Conservation (phyloP, 2,888 invertebrate genomes). For the Pseudococcus jackbeardsleyi region DNA sequence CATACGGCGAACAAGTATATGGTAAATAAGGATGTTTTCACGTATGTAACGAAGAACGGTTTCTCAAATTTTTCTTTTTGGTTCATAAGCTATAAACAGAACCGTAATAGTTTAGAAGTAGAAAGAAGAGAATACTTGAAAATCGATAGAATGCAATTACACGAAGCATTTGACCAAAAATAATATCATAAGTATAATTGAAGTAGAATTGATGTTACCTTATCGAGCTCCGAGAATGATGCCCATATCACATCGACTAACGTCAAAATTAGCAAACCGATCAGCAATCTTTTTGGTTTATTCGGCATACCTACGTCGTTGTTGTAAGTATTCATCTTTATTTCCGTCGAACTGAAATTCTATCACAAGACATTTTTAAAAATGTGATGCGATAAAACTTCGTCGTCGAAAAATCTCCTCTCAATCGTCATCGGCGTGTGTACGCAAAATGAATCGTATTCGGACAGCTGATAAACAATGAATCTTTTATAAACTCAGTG, state of each 20-base stretch:
- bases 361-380: background rate
- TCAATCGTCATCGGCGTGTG: background rate
- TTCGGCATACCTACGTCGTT: conserved; percentile 71
- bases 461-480: conserved; percentile 9
- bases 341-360: conserved; percentile 17
- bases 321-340: background rate
- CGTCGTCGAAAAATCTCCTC: background rate
- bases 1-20: conserved; percentile 80
- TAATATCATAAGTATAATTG: background rate
- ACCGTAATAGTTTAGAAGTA: background rate
- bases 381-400: background rate
- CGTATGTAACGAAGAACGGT: conserved; percentile 95
- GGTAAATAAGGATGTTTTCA: conserved; percentile 94
- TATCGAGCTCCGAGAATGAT: conserved; percentile 92
- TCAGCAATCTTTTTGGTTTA: conserved; percentile 80
- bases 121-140: background rate
- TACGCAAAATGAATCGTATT: background rate
- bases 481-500: background rate
- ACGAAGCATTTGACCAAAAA: background rate
- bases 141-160: background rate
- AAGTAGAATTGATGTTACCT: conserved; percentile 75
- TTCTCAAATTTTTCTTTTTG: conserved; percentile 88
- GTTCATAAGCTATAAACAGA: conserved; percentile 80
- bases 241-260: conserved; percentile 97
- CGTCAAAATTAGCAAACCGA: conserved; percentile 88